phyloP scores from a whole-genome alignment of 2,888 invertebrate species.

The Andricus curvator region DNA sequence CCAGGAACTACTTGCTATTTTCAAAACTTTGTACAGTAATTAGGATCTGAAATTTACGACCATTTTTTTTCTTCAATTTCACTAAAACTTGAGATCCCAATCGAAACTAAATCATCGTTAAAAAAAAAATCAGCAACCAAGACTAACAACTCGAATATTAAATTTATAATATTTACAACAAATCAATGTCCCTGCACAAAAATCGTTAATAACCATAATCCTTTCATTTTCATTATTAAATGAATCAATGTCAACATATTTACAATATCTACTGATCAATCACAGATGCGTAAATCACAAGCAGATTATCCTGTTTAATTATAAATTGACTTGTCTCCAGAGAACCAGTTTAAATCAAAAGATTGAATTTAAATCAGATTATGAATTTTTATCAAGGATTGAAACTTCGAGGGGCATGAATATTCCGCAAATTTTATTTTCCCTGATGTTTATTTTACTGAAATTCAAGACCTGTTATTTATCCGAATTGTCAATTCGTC shows the following conservation, averaged over 20 bases:
- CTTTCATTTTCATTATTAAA: background rate
- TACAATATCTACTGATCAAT: background rate
- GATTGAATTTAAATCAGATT: background rate
- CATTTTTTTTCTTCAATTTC: background rate
- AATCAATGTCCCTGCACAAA: too few species aligned
- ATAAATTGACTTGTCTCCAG: background rate
- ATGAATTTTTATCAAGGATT: background rate
- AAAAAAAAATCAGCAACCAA: background rate
- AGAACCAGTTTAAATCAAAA: background rate
- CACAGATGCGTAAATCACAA: background rate
- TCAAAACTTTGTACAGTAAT: constrained; percentile 4
- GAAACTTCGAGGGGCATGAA: background rate
- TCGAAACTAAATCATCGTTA: background rate
- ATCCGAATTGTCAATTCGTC: too few species aligned
- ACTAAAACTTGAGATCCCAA: background rate
- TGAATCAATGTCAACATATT: background rate
- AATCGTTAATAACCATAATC: background rate
- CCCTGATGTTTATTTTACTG: too few species aligned
- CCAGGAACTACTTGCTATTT: background rate
- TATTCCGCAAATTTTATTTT: too few species aligned
- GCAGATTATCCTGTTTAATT: background rate
- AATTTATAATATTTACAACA: background rate
- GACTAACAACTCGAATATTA: background rate
- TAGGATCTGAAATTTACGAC: background rate
- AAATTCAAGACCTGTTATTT: too few species aligned